A percentile compares a stretch with the other conserved stretches of the same genome.
These are phyloP conservation scores for Chaenocephalus aceratus DNA, from an alignment of 2,113 vertebrate genomes.

Conservation along the genomic window DNA sequence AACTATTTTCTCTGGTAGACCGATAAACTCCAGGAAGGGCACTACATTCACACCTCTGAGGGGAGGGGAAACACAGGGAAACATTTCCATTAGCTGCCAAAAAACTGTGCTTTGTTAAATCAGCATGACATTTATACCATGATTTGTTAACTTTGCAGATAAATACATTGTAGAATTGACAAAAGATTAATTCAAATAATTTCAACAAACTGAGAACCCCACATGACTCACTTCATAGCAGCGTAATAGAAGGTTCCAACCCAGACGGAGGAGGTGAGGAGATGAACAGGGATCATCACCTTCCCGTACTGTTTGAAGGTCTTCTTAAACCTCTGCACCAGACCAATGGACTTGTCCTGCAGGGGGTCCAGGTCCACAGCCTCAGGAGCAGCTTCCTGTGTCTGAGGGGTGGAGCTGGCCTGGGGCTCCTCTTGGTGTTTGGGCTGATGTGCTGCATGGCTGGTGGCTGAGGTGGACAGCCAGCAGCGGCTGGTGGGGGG, in stretches of 20 bases:
- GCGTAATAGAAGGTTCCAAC: constrained; percentile 97
- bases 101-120: too few species aligned
- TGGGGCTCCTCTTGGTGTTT: constrained; percentile 52
- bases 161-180: too few species aligned
- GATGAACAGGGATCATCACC: constrained; percentile 96
- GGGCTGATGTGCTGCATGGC: constrained; percentile 57
- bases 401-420: constrained; percentile 16
- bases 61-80: constrained; percentile 2
- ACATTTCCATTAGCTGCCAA: too few species aligned
- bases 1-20: constrained; percentile 89
- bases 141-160: not conserved
- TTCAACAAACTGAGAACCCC: not conserved
- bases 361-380: constrained; percentile 88
- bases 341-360: constrained; percentile 92
- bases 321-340: constrained; percentile 94
- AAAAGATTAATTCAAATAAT: too few species aligned
- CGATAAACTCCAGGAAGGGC: constrained; percentile 90
- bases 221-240: constrained; percentile 92
- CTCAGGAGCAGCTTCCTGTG: constrained; percentile 1
- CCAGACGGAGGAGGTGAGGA: constrained; percentile 94
- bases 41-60: constrained; percentile 92
- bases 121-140: too few species aligned
- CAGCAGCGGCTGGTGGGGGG: constrained; percentile 39
- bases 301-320: constrained; percentile 98
- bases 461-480: constrained; percentile 57